Conservation (phyloP, 2,113 vertebrate genomes). For the Chionis minor region DNA sequence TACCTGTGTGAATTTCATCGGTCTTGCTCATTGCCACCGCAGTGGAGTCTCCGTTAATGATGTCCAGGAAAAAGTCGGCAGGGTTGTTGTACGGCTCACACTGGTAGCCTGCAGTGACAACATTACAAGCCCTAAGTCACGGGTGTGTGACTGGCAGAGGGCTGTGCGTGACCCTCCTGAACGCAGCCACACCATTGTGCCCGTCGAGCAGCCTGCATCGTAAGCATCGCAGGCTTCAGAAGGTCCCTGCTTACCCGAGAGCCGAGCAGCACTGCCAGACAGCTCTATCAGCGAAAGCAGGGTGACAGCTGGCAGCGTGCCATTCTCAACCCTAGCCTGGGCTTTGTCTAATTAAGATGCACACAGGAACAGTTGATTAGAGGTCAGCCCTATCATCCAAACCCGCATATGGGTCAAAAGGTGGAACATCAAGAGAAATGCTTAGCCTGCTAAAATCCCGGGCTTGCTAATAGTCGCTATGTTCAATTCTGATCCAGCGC, state of each 20-base stretch:
- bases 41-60: constrained; percentile 90
- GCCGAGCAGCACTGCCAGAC: rapidly evolving
- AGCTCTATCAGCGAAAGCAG: rapidly evolving
- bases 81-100: constrained; percentile 95
- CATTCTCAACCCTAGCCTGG: not conserved
- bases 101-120: constrained; percentile 76
- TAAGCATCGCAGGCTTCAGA: not conserved
- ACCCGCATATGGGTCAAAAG: not conserved
- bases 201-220: rapidly evolving
- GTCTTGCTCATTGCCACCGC: constrained; percentile 58
- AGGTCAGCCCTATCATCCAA: not conserved
- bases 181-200: rapidly evolving
- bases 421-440: not conserved
- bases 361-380: not conserved
- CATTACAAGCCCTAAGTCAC: not conserved
- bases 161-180: not conserved
- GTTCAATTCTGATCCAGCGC: not conserved
- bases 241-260: rapidly evolving
- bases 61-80: constrained; percentile 92
- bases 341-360: not conserved
- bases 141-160: not conserved
- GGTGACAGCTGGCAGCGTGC: not conserved
- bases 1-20: constrained; percentile 68
- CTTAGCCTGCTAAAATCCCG: not conserved
- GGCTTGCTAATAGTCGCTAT: rapidly evolving